These are phyloP conservation scores for Calosoma granatense DNA, from an alignment of 1,140 invertebrate species.

Conservation along the genomic window DNA sequence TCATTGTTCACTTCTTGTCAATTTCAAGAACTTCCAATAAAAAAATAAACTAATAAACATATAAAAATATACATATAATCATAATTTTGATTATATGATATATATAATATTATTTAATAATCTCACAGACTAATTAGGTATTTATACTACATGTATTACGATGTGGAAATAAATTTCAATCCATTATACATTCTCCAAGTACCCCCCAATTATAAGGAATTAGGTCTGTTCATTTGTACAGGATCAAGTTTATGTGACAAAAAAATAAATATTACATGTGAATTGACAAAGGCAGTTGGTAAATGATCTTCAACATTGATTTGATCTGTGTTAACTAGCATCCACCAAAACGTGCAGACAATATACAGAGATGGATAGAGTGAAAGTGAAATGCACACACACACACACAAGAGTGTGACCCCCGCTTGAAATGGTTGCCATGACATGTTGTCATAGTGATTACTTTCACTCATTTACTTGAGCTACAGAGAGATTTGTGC, in stretches of 20 bases:
- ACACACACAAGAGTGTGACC: no score
- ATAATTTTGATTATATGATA: slow-evolving; percentile 10
- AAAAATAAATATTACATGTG: no score
- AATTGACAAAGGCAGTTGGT: no score
- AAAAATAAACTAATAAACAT: not conserved
- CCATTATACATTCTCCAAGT: no score
- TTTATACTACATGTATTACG: no score
- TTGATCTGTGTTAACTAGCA: slow-evolving; percentile 3
- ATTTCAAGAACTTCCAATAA: no score
- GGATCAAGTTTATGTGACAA: no score
- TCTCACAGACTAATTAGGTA: not conserved
- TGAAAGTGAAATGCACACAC: not conserved
- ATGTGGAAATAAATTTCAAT: no score
- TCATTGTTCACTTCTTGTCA: no score
- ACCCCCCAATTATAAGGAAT: no score
- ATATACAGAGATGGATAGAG: not conserved
- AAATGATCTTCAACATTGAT: no score
- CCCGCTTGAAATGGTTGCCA: not conserved
- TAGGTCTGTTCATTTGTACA: no score
- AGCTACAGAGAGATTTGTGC: not conserved
- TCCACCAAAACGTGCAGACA: not conserved
- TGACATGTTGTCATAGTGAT: slow-evolving; percentile 7
- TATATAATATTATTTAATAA: not conserved
- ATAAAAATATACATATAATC: not conserved
- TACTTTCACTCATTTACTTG: not conserved